These are phyloP conservation scores for Ichneumon xanthorius DNA, from an alignment of 2,888 invertebrate species.

Conservation along the genomic window DNA sequence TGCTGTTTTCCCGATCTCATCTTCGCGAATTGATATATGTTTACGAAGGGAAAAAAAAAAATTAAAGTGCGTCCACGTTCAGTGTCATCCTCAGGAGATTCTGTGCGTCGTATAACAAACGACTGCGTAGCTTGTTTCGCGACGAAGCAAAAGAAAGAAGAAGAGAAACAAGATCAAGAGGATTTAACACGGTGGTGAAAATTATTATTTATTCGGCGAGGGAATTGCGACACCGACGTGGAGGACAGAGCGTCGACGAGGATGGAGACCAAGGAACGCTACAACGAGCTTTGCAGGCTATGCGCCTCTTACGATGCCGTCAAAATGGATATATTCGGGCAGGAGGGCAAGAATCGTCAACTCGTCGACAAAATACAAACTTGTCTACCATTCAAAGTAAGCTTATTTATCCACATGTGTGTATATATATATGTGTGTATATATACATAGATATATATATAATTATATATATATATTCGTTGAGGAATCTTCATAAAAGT, in stretches of 20 bases:
- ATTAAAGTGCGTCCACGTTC: conserved; percentile 19
- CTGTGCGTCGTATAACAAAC: conserved; percentile 14
- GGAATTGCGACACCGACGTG: not conserved
- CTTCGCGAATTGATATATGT: not conserved
- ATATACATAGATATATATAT: not conserved
- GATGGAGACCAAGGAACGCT: conserved; percentile 83
- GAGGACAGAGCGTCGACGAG: conserved; percentile 45
- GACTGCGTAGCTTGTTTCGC: conserved; percentile 43
- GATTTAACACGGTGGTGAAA: not conserved
- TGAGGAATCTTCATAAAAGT: conserved; percentile 1
- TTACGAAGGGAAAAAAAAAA: conserved; percentile 3
- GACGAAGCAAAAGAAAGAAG: conserved; percentile 52
- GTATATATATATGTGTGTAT: not conserved
- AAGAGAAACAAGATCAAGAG: conserved; percentile 17
- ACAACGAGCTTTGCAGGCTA: conserved; percentile 85
- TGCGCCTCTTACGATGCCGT: conserved; percentile 85
- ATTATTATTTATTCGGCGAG: not conserved
- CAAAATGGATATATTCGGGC: conserved; percentile 85
- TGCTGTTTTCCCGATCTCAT: conserved; percentile 27
- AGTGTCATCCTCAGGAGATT: conserved; percentile 28
- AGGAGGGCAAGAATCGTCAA: conserved; percentile 84
- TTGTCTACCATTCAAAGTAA: conserved; percentile 85
- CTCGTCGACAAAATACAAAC: conserved; percentile 85
- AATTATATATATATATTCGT: not conserved
- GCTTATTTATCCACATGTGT: conserved; percentile 51